Conservation (phyloP, 2,113 vertebrate genomes). For the Lagopus leucura region DNA sequence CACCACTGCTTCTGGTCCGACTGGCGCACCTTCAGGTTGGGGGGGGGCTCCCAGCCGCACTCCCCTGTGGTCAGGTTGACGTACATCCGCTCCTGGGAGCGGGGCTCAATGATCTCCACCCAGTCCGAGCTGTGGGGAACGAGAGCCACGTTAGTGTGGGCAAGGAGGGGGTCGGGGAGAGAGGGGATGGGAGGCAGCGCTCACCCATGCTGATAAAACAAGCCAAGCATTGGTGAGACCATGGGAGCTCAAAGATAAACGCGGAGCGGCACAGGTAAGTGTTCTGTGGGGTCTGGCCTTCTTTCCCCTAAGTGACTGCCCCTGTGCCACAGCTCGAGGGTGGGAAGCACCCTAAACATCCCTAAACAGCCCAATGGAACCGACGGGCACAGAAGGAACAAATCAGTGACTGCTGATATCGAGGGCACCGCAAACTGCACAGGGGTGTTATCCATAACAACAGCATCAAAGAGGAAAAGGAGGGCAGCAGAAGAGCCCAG, state of each 20-base stretch:
- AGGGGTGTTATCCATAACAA: neutral
- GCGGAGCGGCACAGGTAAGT: neutral
- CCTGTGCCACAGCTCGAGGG: fast-evolving
- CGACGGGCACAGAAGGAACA: neutral
- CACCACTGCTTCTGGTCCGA: slow-evolving; percentile 91
- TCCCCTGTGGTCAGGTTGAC: slow-evolving; percentile 87
- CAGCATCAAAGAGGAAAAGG: neutral
- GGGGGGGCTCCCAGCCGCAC: slow-evolving; percentile 89
- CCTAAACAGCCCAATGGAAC: neutral
- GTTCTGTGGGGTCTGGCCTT: too few relatives aligned
- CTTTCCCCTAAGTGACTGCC: neutral
- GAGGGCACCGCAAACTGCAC: neutral
- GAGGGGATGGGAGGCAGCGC: fast-evolving
- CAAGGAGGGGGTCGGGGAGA: neutral
- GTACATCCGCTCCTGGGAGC: slow-evolving; percentile 89
- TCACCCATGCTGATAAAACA: neutral
- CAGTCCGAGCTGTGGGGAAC: slow-evolving; percentile 83
- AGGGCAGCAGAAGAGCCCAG: neutral
- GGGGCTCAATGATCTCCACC: slow-evolving; percentile 92
- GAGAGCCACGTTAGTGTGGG: neutral
- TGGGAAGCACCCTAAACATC: neutral
- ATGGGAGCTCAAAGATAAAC: neutral
- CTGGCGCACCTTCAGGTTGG: slow-evolving; percentile 82
- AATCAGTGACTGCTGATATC: neutral
- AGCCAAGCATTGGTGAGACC: fast-evolving